Evolutionary conservation across 1,140 invertebrate species (phyloP).

Genomic region (Diabrotica undecimpunctata): DNA sequence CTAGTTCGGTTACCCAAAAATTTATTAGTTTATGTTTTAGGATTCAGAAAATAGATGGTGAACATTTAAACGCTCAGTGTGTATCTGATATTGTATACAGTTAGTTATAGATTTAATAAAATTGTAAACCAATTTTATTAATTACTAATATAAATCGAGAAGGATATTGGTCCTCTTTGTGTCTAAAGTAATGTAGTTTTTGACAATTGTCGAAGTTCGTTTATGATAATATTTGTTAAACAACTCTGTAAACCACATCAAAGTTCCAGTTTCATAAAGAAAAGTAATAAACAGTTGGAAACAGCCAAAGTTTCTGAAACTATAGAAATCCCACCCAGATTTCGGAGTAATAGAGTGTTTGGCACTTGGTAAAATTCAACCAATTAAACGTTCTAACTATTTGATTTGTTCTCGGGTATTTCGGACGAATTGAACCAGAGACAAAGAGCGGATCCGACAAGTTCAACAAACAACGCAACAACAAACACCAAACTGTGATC

Average conservation of each 20-base stretch:
- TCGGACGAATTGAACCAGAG: not conserved
- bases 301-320: not conserved
- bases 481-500: not conserved
- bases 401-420: not conserved
- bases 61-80: too few species aligned
- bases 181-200: too few species aligned
- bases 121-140: too few species aligned
- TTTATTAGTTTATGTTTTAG: too few species aligned
- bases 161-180: too few species aligned
- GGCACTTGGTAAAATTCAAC: constrained; percentile 1
- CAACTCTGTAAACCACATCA: not conserved
- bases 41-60: too few species aligned
- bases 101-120: too few species aligned
- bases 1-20: too few species aligned
- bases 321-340: not conserved
- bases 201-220: too few species aligned
- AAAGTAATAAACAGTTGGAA: not conserved
- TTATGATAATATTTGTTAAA: not conserved
- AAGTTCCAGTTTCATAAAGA: not conserved
- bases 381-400: not conserved
- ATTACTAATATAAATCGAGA: too few species aligned
- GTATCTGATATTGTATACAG: too few species aligned
- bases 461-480: not conserved
- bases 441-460: constrained; percentile 1
- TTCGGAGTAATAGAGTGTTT: not conserved